These are phyloP conservation scores for Stegana nigrithorax DNA, from an alignment of 2,888 invertebrate species.

Conservation along the genomic window DNA sequence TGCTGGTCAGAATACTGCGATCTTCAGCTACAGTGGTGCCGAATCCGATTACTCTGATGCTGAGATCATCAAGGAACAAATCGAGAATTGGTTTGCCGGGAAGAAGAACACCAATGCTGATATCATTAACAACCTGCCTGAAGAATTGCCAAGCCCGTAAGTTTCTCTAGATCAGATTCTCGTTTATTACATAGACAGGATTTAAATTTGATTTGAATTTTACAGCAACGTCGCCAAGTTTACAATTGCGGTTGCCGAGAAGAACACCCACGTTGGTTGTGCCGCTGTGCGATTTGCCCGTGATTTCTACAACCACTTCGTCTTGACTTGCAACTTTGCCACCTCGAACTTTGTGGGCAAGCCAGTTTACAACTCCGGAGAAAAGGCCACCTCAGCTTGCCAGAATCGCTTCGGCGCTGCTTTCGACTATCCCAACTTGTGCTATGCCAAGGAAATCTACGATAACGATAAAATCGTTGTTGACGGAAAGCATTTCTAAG, in stretches of 20 bases:
- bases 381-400: slow-evolving; percentile 39
- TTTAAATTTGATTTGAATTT: not conserved
- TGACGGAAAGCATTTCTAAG: slow-evolving; percentile 12
- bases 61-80: slow-evolving; percentile 47
- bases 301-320: slow-evolving; percentile 39
- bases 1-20: slow-evolving; percentile 46
- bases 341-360: slow-evolving; percentile 40
- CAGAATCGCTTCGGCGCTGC: slow-evolving; percentile 44
- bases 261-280: slow-evolving; percentile 44
- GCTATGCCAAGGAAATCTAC: slow-evolving; percentile 45
- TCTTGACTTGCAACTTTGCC: slow-evolving; percentile 47
- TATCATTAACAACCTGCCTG: slow-evolving; percentile 39
- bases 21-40: slow-evolving; percentile 46
- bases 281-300: slow-evolving; percentile 38
- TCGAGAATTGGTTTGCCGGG: slow-evolving; percentile 46
- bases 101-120: slow-evolving; percentile 34
- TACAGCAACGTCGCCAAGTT: slow-evolving; percentile 39
- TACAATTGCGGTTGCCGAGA: slow-evolving; percentile 42
- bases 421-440: slow-evolving; percentile 43
- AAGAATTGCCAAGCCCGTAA: slow-evolving; percentile 35
- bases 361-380: slow-evolving; percentile 42
- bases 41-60: slow-evolving; percentile 46
- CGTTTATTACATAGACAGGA: too few species aligned
- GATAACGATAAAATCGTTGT: slow-evolving; percentile 40
- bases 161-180: not conserved